A percentile compares a stretch with the other conserved stretches of the same genome.
Evolutionary conservation across 2,888 invertebrate species (phyloP).

Genomic region (Latrodectus elegans): DNA sequence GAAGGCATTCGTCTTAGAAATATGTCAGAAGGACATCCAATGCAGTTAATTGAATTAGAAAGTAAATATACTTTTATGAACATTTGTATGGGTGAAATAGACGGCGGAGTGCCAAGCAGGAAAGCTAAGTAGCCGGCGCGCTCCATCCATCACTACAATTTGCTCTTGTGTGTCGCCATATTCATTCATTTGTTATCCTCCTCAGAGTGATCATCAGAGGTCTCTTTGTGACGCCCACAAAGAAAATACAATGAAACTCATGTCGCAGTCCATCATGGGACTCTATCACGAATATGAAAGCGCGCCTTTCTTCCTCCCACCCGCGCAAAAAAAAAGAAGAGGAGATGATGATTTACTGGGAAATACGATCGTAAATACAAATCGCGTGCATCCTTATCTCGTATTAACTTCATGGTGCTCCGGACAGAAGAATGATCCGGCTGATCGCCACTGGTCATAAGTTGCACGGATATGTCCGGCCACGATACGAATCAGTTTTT

Average conservation of each 20-base stretch:
- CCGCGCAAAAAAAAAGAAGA: constrained; percentile 1
- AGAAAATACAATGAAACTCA: constrained; percentile 57
- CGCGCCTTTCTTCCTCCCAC: not conserved
- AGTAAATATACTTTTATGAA: too few species aligned
- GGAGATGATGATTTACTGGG: constrained; percentile 44
- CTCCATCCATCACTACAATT: constrained; percentile 59
- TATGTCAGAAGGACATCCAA: too few species aligned
- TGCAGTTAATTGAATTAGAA: too few species aligned
- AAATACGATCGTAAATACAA: constrained; percentile 62
- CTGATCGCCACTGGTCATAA: constrained; percentile 46
- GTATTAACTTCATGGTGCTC: constrained; percentile 42
- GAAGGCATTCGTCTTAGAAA: too few species aligned
- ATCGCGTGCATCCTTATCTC: constrained; percentile 61
- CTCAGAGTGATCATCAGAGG: constrained; percentile 31
- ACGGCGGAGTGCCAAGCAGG: too few species aligned
- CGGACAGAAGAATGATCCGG: constrained; percentile 21
- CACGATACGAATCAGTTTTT: constrained; percentile 37
- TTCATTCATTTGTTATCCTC: constrained; percentile 59
- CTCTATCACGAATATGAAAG: constrained; percentile 57
- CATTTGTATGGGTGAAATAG: too few species aligned
- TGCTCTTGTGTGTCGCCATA: constrained; percentile 51
- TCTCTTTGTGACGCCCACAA: constrained; percentile 59
- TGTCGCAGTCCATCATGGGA: constrained; percentile 55
- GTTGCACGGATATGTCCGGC: constrained; percentile 19
- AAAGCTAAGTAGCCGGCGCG: not conserved